Base-by-base conservation (phyloP, 2,797 vertebrate species). In the Hemitrygon akajei region DNA sequence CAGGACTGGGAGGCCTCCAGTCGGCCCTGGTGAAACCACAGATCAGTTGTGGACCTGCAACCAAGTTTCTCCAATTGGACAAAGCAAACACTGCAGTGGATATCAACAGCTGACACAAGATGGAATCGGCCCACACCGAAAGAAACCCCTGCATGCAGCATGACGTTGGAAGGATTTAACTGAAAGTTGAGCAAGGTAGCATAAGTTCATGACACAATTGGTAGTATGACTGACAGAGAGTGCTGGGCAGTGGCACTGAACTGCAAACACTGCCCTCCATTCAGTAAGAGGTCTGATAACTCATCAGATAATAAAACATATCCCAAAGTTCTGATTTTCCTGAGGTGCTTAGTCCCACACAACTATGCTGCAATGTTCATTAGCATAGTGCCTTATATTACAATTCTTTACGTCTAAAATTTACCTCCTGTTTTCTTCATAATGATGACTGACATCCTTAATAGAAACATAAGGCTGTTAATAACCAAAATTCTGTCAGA, bases 351-450 rank as follows among this genome's bases (percentile, higher is more conserved):
- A 22, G 7, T 37, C n/a, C 18, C 34, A 69, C 37, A 9, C 3
- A 69, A 69, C 66, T 89, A 20, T 37, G n/a, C 86, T 69, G 18
- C 18, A 89, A 69, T 66, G 16, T 66, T n/a, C 86, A 37, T 89
- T 66, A 34, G 30, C 47, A 66, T 0, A 37, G 66, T 66, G 22
- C 14, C 34, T 89, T 9, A 66, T 34, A 12, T 89, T 66, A 66
- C 66, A 69, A 69, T 89, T 37, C 63, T 37, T 89, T 89, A 69
- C n/a, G 37, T 69, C 86, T 89, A 34, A 37, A 89, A 89, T 56
- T 37, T 20, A 14, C 86, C 34, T 89, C 47, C n/a, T 69, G n/a
- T 37, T 89, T 10, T 37, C 34, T 37, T 9, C 63, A 34, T 22
- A 80, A 40, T 58, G 56, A 11, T 84, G 81, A 69, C 18, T 89